A percentile compares a stretch with the other conserved stretches of the same genome.
phyloP scores from a whole-genome alignment of 1,140 invertebrate genomes.

The Hyles vespertilio region DNA sequence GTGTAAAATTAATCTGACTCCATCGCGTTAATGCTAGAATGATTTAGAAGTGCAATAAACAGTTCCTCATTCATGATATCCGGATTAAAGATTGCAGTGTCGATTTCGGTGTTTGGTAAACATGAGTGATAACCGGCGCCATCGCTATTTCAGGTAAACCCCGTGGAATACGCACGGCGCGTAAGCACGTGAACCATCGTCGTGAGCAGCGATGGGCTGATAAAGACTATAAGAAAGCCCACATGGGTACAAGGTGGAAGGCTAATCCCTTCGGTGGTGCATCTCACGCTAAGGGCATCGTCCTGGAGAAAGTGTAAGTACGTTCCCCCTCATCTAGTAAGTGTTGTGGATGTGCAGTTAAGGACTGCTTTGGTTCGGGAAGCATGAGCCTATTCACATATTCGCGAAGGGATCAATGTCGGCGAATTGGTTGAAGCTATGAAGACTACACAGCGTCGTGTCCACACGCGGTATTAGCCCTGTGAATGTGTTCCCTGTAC shows the following conservation, averaged over 20 bases:
- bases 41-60: constrained; percentile 41
- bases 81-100: constrained; percentile 33
- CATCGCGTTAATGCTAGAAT: constrained; percentile 41
- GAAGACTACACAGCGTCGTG: constrained; percentile 23
- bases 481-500: constrained; percentile 80
- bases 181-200: constrained; percentile 98
- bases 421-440: constrained; percentile 2
- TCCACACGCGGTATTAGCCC: constrained; percentile 79
- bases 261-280: constrained; percentile 99
- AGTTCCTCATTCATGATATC: constrained; percentile 33
- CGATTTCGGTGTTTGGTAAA: constrained; percentile 52
- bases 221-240: constrained; percentile 99
- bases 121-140: constrained; percentile 60
- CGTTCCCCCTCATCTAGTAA: constrained; percentile 18
- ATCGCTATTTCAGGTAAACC: constrained; percentile 91
- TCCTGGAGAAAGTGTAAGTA: constrained; percentile 99
- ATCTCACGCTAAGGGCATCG: constrained; percentile 99
- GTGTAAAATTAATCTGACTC: constrained; percentile 65
- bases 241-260: constrained; percentile 99
- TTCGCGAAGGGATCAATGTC: too few species aligned
- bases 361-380: constrained; percentile 6
- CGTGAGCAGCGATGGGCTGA: constrained; percentile 99
- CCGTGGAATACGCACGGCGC: constrained; percentile 97
- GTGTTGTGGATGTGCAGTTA: constrained; percentile 9
- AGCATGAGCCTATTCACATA: not conserved